These are phyloP conservation scores for Barnardius zonarius DNA, from an alignment of 2,113 vertebrate genomes.

Conservation along the genomic window DNA sequence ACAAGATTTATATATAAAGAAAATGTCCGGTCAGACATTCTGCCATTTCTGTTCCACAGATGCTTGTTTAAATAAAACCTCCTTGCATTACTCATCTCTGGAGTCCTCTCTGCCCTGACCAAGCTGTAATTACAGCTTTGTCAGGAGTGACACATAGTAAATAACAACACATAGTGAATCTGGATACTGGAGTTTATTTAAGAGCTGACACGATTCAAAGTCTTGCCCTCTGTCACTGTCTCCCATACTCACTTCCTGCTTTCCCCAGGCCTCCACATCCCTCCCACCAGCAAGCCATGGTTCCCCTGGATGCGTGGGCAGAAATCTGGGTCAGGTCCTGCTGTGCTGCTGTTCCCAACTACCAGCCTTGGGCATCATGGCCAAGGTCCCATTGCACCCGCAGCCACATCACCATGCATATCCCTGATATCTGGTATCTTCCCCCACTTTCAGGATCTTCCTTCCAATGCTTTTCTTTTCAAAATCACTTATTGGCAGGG, in stretches of 20 bases:
- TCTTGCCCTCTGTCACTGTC: neutral
- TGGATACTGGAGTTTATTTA: neutral
- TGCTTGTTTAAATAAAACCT: slow-evolving; percentile 22
- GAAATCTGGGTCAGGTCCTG: neutral
- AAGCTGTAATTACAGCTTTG: slow-evolving; percentile 23
- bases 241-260: neutral
- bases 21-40: slow-evolving; percentile 17
- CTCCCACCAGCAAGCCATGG: fast-evolving
- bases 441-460: neutral
- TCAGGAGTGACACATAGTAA: neutral
- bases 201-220: neutral
- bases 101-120: neutral
- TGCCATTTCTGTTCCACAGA: slow-evolving; percentile 13
- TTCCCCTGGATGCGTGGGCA: fast-evolving
- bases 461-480: neutral
- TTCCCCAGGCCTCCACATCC: neutral
- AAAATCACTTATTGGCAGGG: neutral
- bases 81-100: neutral
- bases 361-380: fast-evolving
- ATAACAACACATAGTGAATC: neutral
- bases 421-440: neutral
- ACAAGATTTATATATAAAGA: slow-evolving; percentile 20
- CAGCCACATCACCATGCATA: fast-evolving
- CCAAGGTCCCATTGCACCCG: neutral
- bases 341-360: fast-evolving